Conservation (phyloP, 2,888 invertebrate genomes). For the Cryptocheilus praepositus region DNA sequence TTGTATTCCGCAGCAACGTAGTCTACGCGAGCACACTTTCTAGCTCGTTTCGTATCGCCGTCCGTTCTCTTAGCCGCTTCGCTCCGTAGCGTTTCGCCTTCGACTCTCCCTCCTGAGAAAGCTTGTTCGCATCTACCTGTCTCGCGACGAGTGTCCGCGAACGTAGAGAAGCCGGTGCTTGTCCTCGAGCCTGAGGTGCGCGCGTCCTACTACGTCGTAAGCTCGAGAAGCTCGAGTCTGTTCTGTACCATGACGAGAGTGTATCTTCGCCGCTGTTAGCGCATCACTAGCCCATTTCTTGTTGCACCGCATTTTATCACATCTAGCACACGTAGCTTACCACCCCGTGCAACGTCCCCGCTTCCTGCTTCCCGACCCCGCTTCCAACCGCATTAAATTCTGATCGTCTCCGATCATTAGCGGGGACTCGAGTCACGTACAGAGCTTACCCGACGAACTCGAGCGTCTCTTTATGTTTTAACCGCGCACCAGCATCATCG, state of each 20-base stretch:
- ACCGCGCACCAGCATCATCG: conserved; percentile 69
- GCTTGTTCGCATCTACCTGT: neutral
- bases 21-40: neutral
- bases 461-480: conserved; percentile 55
- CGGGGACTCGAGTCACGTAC: conserved; percentile 64
- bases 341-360: neutral
- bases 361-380: neutral
- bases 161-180: conserved; percentile 69
- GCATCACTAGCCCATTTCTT: conserved; percentile 19
- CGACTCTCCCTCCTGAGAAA: too few relatives aligned
- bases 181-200: conserved; percentile 75
- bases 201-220: conserved; percentile 64
- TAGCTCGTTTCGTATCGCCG: conserved; percentile 4
- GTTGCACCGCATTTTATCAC: conserved; percentile 20
- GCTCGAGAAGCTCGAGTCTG: conserved; percentile 70
- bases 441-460: conserved; percentile 69
- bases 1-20: neutral
- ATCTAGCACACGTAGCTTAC: conserved; percentile 13
- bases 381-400: neutral
- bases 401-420: conserved; percentile 13
- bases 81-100: conserved; percentile 16
- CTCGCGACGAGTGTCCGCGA: conserved; percentile 57
- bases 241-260: conserved; percentile 71
- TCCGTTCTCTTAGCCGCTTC: neutral
- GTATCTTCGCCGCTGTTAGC: conserved; percentile 27